Evolutionary conservation across 2,888 invertebrate species (phyloP).

Genomic region (Cataglyphis albicans): DNA sequence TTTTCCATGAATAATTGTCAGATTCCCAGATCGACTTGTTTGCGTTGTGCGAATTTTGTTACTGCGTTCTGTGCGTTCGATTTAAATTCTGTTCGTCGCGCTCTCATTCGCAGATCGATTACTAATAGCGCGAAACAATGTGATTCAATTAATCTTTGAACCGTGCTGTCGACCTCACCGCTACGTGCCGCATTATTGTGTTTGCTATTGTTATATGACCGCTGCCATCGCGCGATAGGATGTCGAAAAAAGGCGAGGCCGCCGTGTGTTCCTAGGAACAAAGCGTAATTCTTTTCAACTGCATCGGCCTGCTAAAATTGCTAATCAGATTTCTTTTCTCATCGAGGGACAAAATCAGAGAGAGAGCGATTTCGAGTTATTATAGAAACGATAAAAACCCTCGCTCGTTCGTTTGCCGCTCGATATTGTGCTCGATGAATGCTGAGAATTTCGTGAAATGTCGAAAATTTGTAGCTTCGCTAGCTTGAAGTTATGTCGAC

Average conservation of each 20-base stretch:
- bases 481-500: constrained; percentile 20
- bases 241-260: constrained; percentile 34
- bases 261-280: background rate
- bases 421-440: constrained; percentile 12
- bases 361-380: background rate
- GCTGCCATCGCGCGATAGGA: constrained; percentile 18
- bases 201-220: constrained; percentile 24
- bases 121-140: constrained; percentile 68
- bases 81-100: constrained; percentile 29
- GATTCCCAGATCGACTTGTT: background rate
- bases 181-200: constrained; percentile 16
- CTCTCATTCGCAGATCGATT: constrained; percentile 55
- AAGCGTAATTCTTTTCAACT: constrained; percentile 10
- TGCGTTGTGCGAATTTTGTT: background rate
- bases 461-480: constrained; percentile 26
- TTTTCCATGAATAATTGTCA: background rate
- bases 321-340: constrained; percentile 16
- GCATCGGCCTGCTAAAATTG: constrained; percentile 20
- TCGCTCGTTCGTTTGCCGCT: background rate
- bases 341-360: background rate
- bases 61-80: constrained; percentile 37
- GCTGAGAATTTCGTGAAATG: constrained; percentile 10
- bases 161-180: background rate
- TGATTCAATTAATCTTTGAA: constrained; percentile 63
- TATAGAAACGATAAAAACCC: constrained; percentile 14